Evolutionary conservation across 2,888 invertebrate species (phyloP), one percentile per base, ranked within the genome.

Genomic region (Eurytoma adleriae): DNA sequence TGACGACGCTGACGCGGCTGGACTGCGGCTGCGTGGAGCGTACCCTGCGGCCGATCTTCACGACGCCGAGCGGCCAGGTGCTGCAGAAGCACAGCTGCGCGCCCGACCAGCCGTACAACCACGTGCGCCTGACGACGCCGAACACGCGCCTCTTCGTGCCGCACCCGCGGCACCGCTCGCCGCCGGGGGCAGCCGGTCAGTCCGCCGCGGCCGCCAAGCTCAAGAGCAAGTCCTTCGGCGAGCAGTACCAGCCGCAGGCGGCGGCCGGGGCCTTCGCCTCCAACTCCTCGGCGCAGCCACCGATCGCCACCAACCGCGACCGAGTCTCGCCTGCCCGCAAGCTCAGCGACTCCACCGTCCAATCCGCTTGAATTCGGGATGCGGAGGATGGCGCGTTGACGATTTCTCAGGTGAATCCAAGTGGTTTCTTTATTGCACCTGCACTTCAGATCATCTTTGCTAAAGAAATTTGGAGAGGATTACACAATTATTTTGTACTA

Each of bases 1-100:
- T 88, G 85, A 88, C 87, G 48, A 87, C 86, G 7, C 87, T 86
- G 74, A 88, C 86, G 3, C 82, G 83, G 30, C 75, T 88, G 56
- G 83, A 87, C 78, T 88, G 88, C 69, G 88, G 88, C 7, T 88
- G 87, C 79, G 78, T 84, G 14, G 86, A 87, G 74, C 84, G 86
- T 57, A 85, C 85, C 2, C 86, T 81, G 0, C 86, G 85, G 16
- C 86, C 85, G 20, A 86, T 88, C 70, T 87, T 86, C 67, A 87
- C 85, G n/a, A 86, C 85, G 2, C 27, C 82, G 4, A 78, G 57
- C 13, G 86, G 85, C 3, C 85, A 83, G 5, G 81, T 86, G 13
- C 18, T 57, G 0, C 83, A 84, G 30, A 85, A 84, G 52, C 85
- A 82, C 57, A 83, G 78, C 40, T 85, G 84, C 80, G 76, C 79